Conservation (phyloP, 2,888 invertebrate genomes). For the Xestia sexstrigata region DNA sequence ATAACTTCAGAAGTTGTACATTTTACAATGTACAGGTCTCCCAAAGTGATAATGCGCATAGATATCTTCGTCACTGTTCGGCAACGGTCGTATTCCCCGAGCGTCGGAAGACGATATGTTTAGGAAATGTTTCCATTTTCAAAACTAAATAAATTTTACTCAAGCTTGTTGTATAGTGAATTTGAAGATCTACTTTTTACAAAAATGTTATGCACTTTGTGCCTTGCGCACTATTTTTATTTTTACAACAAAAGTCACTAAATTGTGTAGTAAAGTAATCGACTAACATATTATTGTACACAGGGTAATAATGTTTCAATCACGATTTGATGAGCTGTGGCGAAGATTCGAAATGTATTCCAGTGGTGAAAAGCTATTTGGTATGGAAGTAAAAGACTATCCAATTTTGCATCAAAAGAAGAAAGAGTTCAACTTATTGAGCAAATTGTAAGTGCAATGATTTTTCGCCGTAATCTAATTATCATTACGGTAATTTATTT, state of each 20-base stretch:
- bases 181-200: too few species aligned
- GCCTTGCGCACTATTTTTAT: background rate
- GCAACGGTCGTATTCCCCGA: too few species aligned
- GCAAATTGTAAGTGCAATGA: slow-evolving; percentile 92
- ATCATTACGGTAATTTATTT: too few species aligned
- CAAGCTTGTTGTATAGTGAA: too few species aligned
- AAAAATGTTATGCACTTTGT: background rate
- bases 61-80: too few species aligned
- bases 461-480: background rate
- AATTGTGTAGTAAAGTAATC: background rate
- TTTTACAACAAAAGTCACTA: too few species aligned
- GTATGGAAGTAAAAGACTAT: slow-evolving; percentile 95
- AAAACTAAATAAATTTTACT: too few species aligned
- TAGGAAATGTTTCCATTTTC: too few species aligned
- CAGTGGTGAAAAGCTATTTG: slow-evolving; percentile 96
- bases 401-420: slow-evolving; percentile 95
- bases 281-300: background rate
- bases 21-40: background rate
- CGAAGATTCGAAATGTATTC: slow-evolving; percentile 95
- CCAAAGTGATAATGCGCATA: too few species aligned
- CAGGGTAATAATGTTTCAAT: slow-evolving; percentile 94
- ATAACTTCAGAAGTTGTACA: background rate
- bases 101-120: too few species aligned
- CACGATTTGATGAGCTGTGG: slow-evolving; percentile 96
- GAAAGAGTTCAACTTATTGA: slow-evolving; percentile 95